Conservation (phyloP, 2,888 invertebrate species). For the Agonum fuliginosum region DNA sequence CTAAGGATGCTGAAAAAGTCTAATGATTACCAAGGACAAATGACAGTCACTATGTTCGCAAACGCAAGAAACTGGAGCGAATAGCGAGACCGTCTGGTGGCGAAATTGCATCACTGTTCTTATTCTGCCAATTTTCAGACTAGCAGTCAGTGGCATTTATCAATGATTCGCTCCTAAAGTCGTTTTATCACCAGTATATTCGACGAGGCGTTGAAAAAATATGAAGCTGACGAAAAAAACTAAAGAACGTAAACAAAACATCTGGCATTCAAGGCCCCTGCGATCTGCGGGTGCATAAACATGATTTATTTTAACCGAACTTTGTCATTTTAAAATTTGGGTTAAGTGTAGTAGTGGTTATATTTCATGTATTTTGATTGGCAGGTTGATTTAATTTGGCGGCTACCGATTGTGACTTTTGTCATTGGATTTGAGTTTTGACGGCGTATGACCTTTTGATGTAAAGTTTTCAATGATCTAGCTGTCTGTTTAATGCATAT, state of each 20-base stretch:
- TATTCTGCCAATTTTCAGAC: slow-evolving; percentile 46
- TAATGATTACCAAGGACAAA: slow-evolving; percentile 17
- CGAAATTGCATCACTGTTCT: slow-evolving; percentile 49
- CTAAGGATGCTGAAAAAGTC: slow-evolving; percentile 17
- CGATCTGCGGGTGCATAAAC: slow-evolving; percentile 28
- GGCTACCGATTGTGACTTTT: slow-evolving; percentile 23
- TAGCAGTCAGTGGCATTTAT: slow-evolving; percentile 43
- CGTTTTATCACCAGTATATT: slow-evolving; percentile 33
- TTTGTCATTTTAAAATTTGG: slow-evolving; percentile 45
- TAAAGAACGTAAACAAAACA: slow-evolving; percentile 51
- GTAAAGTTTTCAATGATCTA: slow-evolving; percentile 25
- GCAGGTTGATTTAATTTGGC: slow-evolving; percentile 24
- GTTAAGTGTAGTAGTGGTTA: slow-evolving; percentile 53
- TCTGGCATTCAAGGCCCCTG: slow-evolving; percentile 52
- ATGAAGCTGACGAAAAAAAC: slow-evolving; percentile 25
- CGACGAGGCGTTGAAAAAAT: slow-evolving; percentile 40
- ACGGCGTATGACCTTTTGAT: slow-evolving; percentile 39
- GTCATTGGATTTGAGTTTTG: slow-evolving; percentile 38
- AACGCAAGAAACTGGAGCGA: slow-evolving; percentile 35
- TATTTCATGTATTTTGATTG: slow-evolving; percentile 38
- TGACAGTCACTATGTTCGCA: slow-evolving; percentile 18
- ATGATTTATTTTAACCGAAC: slow-evolving; percentile 51
- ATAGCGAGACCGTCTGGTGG: slow-evolving; percentile 25
- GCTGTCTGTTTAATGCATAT: slow-evolving; percentile 28
- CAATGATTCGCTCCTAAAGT: slow-evolving; percentile 30